phyloP scores from a whole-genome alignment of 2,113 vertebrate species.

The Podocnemis expansa region DNA sequence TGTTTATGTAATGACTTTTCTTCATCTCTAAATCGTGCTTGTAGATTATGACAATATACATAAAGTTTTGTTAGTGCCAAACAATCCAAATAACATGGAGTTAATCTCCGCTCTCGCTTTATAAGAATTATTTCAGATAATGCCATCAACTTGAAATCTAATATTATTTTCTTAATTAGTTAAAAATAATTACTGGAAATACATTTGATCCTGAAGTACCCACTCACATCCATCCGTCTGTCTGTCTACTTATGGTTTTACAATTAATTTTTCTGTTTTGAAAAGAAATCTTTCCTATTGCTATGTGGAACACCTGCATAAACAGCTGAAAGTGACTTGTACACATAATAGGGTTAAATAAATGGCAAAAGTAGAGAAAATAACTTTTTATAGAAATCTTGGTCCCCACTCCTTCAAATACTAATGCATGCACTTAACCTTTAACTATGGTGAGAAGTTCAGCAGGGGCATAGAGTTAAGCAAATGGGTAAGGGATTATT shows the following conservation, averaged over 20 bases:
- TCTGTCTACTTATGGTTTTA: neutral
- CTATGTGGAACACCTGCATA: neutral
- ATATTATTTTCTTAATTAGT: slow-evolving; percentile 48
- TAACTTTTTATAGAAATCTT: neutral
- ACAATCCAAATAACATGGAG: slow-evolving; percentile 2
- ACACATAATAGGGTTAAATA: neutral
- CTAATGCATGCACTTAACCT: neutral
- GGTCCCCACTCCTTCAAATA: neutral
- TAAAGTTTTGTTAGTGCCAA: neutral
- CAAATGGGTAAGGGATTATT: neutral
- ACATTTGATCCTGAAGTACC: neutral
- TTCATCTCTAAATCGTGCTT: slow-evolving; percentile 2
- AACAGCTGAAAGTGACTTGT: neutral
- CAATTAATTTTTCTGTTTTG: neutral
- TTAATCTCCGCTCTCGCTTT: rapidly evolving
- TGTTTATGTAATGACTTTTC: neutral
- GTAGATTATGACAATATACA: neutral
- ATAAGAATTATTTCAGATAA: rapidly evolving
- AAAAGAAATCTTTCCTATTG: slow-evolving; percentile 10
- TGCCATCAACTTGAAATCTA: neutral
- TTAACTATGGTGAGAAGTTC: neutral
- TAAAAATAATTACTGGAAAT: slow-evolving; percentile 9
- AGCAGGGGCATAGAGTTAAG: neutral
- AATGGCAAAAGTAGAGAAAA: slow-evolving; percentile 25
- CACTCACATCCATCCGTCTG: neutral